phyloP scores from a whole-genome alignment of 2,113 vertebrate species.

The Zosterops hypoxanthus region DNA sequence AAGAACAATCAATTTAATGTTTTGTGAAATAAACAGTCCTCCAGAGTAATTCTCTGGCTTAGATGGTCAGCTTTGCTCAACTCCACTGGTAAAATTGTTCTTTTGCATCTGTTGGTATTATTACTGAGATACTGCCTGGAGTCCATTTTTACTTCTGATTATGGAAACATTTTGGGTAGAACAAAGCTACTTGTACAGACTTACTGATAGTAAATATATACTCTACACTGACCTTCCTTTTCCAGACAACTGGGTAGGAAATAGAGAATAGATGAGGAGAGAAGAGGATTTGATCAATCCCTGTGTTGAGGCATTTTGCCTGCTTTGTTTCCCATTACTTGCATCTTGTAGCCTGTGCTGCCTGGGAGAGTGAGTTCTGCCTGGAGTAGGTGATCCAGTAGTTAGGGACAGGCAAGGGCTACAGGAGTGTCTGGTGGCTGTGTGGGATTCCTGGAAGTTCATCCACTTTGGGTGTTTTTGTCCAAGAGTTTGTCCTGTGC shows the following conservation, averaged over 20 bases:
- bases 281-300: background rate
- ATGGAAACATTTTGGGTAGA: background rate
- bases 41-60: background rate
- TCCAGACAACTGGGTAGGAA: background rate
- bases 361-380: background rate
- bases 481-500: background rate
- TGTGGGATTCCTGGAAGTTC: background rate
- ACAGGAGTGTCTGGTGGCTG: background rate
- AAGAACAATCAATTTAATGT: background rate
- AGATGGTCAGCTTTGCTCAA: background rate
- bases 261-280: background rate
- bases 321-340: background rate
- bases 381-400: background rate
- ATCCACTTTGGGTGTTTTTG: background rate
- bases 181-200: background rate
- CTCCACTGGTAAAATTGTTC: background rate
- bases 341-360: background rate
- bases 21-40: background rate
- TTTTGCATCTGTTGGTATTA: background rate
- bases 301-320: background rate
- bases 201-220: background rate
- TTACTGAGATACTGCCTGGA: background rate
- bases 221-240: background rate
- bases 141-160: background rate
- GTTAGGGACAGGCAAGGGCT: background rate